Conservation (phyloP, 2,888 invertebrate genomes). For the Notocelia uddmanniana region DNA sequence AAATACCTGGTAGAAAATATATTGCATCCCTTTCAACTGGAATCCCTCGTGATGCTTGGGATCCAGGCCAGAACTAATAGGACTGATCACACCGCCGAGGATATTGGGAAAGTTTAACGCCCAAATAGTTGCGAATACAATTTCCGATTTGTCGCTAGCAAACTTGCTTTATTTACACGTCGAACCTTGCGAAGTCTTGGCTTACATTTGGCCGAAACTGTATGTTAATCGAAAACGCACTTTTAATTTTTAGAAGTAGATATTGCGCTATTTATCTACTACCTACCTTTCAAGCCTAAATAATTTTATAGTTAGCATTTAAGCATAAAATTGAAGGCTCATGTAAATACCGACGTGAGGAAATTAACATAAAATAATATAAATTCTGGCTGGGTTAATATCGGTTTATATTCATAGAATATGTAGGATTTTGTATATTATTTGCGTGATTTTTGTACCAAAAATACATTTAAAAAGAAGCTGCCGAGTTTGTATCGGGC, state of each 20-base stretch:
- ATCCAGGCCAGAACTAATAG: conserved; percentile 35
- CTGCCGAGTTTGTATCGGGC: too few species aligned
- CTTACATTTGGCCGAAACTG: background rate
- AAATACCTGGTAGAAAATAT: conserved; percentile 10
- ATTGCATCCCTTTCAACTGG: conserved; percentile 33
- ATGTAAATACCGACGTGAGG: too few species aligned
- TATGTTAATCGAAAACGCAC: background rate
- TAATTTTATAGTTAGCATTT: too few species aligned
- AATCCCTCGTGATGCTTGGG: conserved; percentile 21
- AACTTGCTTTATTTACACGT: conserved; percentile 55
- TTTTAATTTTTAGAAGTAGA: background rate
- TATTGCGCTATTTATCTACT: too few species aligned
- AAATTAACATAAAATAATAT: too few species aligned
- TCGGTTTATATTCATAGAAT: too few species aligned
- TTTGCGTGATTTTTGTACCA: too few species aligned
- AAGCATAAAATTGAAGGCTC: too few species aligned
- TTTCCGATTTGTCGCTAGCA: conserved; percentile 58
- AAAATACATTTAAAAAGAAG: too few species aligned
- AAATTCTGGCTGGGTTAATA: too few species aligned
- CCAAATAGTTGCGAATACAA: conserved; percentile 58
- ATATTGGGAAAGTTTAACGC: conserved; percentile 58
- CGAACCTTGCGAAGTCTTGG: conserved; percentile 26
- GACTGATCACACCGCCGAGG: conserved; percentile 47
- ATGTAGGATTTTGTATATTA: too few species aligned
- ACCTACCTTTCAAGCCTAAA: too few species aligned